Evolutionary conservation across 2,888 invertebrate genomes (phyloP), one percentile per base, ranked within the genome.

Genomic region (Seira musarum): DNA sequence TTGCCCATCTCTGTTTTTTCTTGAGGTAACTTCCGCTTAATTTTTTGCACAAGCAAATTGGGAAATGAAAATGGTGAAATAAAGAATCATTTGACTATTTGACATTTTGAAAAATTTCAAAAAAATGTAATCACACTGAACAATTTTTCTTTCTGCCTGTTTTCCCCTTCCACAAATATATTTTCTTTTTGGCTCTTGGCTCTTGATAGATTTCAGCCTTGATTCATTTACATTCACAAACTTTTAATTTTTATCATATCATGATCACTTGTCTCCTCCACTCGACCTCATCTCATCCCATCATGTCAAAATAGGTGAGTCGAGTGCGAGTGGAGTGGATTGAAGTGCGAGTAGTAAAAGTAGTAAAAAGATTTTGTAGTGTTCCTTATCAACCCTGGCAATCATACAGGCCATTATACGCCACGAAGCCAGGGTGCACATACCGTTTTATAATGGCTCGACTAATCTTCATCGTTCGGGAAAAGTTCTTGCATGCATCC

Each of bases 371-470:
- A n/a, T n/a, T n/a, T n/a, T n/a, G n/a, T n/a, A n/a, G n/a, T n/a
- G n/a, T n/a, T 22, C 64, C 78, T 78, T 78, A 78, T 78, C 78
- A 78, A 63, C 78, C 78, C 78, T 78, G 78, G 78, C 78, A 78
- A 78, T 78, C 78, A 78, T 78, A 78, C 78, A 78, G 78, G 46
- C 78, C 72, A 78, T 78, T 78, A 78, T 78, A 78, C 72, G 78
- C 78, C 78, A 78, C 71, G 72, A 66, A 78, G 71, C 65, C 67
- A 72, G 78, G 78, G 78, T 78, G 78, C 78, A 78, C 78, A 78
- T 78, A 78, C 78, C 78, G 78, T 78, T 78, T 78, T 78, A 78
- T 78, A 78, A 78, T 78, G 78, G 72, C 72, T 78, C 78, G 72
- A 72, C 78, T 78, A 78, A 72, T 78, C 78, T 78, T 72, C 63